A percentile compares a stretch with the other conserved stretches of the same genome.
Conservation (phyloP, 2,888 invertebrate genomes). For the Drosophila dives region DNA sequence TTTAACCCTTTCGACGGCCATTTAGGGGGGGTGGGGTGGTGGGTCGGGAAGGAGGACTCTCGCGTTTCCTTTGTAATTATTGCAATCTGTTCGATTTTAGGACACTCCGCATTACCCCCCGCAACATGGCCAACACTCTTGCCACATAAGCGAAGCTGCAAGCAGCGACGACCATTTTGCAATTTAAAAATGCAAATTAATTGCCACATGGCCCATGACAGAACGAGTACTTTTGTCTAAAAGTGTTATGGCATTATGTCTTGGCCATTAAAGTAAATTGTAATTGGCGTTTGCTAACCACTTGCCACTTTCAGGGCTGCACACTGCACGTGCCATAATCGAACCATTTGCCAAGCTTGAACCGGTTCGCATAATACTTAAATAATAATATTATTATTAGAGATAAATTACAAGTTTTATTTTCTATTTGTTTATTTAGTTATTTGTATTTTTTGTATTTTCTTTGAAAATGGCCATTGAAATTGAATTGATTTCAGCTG, state of each 20-base stretch:
- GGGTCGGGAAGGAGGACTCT: conserved; percentile 6
- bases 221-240: conserved; percentile 43
- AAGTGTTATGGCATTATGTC: conserved; percentile 63
- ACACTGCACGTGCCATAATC: background rate
- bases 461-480: background rate
- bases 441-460: background rate
- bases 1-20: conserved; percentile 60
- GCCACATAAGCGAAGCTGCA: conserved; percentile 11
- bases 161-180: conserved; percentile 61
- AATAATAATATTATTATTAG: background rate
- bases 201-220: conserved; percentile 76
- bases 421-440: background rate
- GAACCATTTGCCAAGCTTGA: background rate
- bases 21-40: background rate
- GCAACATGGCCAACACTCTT: background rate
- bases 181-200: conserved; percentile 84
- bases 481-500: background rate
- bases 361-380: conserved; percentile 5
- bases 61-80: conserved; percentile 71
- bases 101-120: conserved; percentile 40
- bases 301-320: conserved; percentile 25
- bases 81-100: conserved; percentile 80
- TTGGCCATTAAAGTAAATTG: conserved; percentile 77
- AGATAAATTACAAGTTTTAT: too few relatives aligned
- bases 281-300: conserved; percentile 65